Base-by-base conservation (phyloP, 2,113 vertebrate genomes). In the Todiramphus chloris region DNA sequence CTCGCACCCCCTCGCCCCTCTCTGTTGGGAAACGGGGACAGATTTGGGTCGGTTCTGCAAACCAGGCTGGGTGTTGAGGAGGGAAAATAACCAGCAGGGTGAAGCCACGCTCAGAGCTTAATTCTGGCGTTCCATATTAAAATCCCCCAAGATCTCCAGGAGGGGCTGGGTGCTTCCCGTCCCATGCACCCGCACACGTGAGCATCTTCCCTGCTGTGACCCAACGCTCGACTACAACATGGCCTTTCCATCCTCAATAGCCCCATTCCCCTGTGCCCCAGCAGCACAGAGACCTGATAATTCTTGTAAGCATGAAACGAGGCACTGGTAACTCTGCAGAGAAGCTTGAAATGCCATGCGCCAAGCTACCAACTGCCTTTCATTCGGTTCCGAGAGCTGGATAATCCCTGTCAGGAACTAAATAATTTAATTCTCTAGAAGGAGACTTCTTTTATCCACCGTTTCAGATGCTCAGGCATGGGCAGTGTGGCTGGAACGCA, bases 171-270 rank as follows among this genome's bases (percentile, higher is more conserved):
- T 74, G 83, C 28, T 43, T 25, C 63, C 7, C 3, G 28, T 35
- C 23, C n/a, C n/a, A 4, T 0, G 12, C 58, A 31, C 27, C 46
- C 9, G 2, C 10, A 13, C 3, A 4, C 1, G 1, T 9, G 68
- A 14, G 8, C 60, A 9, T 11, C 44, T 19, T 19, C 70, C 73
- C 67, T 37, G 66, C 37, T 18, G 0, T 2, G 2, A 16, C 39
- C 64, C 2, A 39, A 10, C 8, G 1, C 68, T 31, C 1, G 2
- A 7, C 23, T 5, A 10, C 24, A 15, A 7, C 0, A 0, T 9
- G 30, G 20, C 0, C 0, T 6, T n/a, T 35, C 68, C 10, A 4
- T 2, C 68, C 60, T 41, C 44, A 39, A 2, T 0, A 25, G 13
- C 14, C 13, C 1, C 2, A 0, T 11, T 20, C 19, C 37, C 50